Evolutionary conservation across 2,797 vertebrate genomes (phyloP).

Genomic region (Champsocephalus gunnari): DNA sequence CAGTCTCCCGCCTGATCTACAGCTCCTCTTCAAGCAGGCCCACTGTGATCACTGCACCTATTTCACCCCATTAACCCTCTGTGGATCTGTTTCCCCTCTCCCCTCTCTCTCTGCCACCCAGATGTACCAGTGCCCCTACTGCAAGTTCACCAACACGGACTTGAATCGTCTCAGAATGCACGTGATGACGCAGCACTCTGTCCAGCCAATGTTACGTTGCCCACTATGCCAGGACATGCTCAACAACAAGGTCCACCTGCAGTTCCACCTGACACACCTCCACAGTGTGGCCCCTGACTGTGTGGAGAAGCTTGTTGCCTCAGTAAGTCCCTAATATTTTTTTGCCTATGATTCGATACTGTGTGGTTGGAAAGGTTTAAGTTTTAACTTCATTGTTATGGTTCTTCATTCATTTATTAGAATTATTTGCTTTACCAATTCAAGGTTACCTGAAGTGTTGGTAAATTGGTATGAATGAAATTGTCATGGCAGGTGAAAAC

Average conservation of each 20-base stretch:
- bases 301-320: conserved; percentile 97
- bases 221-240: conserved; percentile 99
- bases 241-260: conserved; percentile 99
- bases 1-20: conserved; percentile 52
- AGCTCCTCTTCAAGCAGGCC: conserved; percentile 57
- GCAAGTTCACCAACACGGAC: conserved; percentile 97
- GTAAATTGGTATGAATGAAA: conserved; percentile 5
- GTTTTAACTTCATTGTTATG: not conserved
- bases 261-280: conserved; percentile 99
- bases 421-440: conserved; percentile 16
- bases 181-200: conserved; percentile 98
- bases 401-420: conserved; percentile 5
- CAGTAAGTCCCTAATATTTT: conserved; percentile 85
- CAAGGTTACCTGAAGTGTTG: conserved; percentile 16
- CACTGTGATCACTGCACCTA: conserved; percentile 32
- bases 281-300: conserved; percentile 99
- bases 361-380: conserved; percentile 1
- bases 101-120: conserved; percentile 62
- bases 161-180: conserved; percentile 98
- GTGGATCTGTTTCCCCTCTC: conserved; percentile 14
- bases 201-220: conserved; percentile 98
- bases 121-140: conserved; percentile 99
- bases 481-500: not conserved
- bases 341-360: conserved; percentile 9
- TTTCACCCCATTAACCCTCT: conserved; percentile 63